Evolutionary conservation across 2,888 invertebrate species (phyloP).

Genomic region (Sycophila texana): DNA sequence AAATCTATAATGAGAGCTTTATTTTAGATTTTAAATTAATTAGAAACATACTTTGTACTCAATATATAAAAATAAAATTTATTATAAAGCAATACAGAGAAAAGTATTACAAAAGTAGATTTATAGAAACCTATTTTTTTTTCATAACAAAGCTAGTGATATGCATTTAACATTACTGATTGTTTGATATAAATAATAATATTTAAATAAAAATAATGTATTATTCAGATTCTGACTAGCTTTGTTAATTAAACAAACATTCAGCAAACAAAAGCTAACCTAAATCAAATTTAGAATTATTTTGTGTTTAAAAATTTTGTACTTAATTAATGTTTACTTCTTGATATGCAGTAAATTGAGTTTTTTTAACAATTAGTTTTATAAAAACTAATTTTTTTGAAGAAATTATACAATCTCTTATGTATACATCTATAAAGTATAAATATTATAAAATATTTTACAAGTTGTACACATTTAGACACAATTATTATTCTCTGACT

Average conservation of each 20-base stretch:
- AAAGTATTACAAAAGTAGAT: neutral
- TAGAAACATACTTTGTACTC: neutral
- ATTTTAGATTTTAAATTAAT: neutral
- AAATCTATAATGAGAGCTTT: constrained; percentile 5
- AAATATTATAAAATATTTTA: constrained; percentile 47
- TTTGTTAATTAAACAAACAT: no score
- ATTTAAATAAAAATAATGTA: neutral
- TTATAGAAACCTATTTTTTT: neutral
- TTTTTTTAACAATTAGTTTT: constrained; percentile 17
- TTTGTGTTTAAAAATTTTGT: no score
- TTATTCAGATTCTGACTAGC: no score
- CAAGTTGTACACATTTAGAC: constrained; percentile 44
- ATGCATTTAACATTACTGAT: neutral
- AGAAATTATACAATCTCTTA: constrained; percentile 37
- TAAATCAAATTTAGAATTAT: neutral
- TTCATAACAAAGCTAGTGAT: constrained; percentile 16
- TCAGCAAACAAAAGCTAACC: no score
- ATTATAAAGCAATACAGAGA: constrained; percentile 12
- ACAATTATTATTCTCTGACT: constrained; percentile 61
- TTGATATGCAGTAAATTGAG: neutral
- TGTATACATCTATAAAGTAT: constrained; percentile 14
- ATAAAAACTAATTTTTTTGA: constrained; percentile 28
- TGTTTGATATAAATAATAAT: constrained; percentile 11
- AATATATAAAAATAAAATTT: constrained; percentile 19
- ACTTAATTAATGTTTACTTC: neutral